Conservation (phyloP, 2,797 vertebrate species). For the Sus cebifrons region DNA sequence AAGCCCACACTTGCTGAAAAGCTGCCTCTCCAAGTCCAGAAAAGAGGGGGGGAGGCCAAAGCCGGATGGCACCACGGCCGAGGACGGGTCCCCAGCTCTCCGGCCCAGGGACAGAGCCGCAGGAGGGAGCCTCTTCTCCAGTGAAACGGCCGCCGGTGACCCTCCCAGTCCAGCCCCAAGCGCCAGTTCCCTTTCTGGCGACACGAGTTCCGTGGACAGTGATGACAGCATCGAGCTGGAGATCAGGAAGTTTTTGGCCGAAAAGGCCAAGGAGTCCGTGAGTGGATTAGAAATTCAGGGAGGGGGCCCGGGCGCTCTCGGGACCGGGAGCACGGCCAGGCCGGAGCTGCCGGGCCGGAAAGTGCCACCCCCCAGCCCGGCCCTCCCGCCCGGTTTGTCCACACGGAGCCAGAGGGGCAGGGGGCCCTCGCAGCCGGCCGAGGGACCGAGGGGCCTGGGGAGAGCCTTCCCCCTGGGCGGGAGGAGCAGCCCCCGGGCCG, state of each 20-base stretch:
- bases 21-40: slow-evolving; percentile 89
- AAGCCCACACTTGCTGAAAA: slow-evolving; percentile 84
- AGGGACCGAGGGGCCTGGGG: slow-evolving; percentile 68
- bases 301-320: not conserved
- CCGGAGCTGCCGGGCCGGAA: slow-evolving; percentile 72
- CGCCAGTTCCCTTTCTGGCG: slow-evolving; percentile 86
- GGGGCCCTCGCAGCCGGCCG: slow-evolving; percentile 88
- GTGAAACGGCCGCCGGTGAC: not conserved
- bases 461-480: slow-evolving; percentile 58
- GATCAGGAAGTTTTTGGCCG: slow-evolving; percentile 96
- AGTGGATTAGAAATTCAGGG: slow-evolving; percentile 44
- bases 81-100: accelerated
- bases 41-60: slow-evolving; percentile 71
- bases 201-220: slow-evolving; percentile 96
- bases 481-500: slow-evolving; percentile 29
- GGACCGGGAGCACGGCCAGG: not conserved
- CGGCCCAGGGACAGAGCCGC: slow-evolving; percentile 68
- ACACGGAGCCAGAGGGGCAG: slow-evolving; percentile 84
- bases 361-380: not conserved
- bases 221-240: slow-evolving; percentile 98
- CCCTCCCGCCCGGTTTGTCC: not conserved
- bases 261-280: slow-evolving; percentile 95
- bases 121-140: slow-evolving; percentile 67
- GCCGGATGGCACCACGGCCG: not conserved
- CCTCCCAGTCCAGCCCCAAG: slow-evolving; percentile 18